Evolutionary conservation across 1,140 invertebrate genomes (phyloP).

Genomic region (Trialeurodes vaporariorum): DNA sequence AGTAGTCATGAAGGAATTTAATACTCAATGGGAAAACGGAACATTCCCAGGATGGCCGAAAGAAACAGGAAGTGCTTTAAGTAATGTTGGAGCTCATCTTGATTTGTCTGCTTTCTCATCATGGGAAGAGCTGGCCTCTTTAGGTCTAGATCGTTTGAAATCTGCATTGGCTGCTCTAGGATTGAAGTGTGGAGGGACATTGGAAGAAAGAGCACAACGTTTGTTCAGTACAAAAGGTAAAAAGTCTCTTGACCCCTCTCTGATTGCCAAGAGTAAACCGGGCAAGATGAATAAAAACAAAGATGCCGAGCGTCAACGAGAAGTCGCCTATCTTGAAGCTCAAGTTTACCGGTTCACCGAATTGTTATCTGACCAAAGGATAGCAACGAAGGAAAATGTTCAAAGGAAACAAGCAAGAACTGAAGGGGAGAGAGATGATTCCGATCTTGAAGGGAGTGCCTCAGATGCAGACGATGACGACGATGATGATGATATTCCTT

Average conservation of each 20-base stretch:
- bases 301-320: constrained; percentile 62
- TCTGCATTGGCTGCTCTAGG: constrained; percentile 94
- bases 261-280: constrained; percentile 75
- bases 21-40: constrained; percentile 76
- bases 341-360: constrained; percentile 79
- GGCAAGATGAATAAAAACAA: constrained; percentile 51
- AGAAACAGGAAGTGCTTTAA: constrained; percentile 85
- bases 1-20: constrained; percentile 68
- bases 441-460: constrained; percentile 79
- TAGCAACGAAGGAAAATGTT: constrained; percentile 93
- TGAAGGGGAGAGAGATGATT: constrained; percentile 85
- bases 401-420: constrained; percentile 95
- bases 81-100: constrained; percentile 86
- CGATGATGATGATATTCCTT: constrained; percentile 82
- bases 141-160: constrained; percentile 94
- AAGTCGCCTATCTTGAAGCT: constrained; percentile 74
- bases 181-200: constrained; percentile 95
- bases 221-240: constrained; percentile 94
- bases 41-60: constrained; percentile 93
- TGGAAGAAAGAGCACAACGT: constrained; percentile 92
- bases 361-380: constrained; percentile 66
- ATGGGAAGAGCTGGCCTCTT: constrained; percentile 92
- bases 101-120: constrained; percentile 94
- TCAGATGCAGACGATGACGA: constrained; percentile 76
- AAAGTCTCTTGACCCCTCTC: constrained; percentile 72